Conservation (phyloP, 1,140 invertebrate genomes). For the Pseudachorutes palmiensis region DNA sequence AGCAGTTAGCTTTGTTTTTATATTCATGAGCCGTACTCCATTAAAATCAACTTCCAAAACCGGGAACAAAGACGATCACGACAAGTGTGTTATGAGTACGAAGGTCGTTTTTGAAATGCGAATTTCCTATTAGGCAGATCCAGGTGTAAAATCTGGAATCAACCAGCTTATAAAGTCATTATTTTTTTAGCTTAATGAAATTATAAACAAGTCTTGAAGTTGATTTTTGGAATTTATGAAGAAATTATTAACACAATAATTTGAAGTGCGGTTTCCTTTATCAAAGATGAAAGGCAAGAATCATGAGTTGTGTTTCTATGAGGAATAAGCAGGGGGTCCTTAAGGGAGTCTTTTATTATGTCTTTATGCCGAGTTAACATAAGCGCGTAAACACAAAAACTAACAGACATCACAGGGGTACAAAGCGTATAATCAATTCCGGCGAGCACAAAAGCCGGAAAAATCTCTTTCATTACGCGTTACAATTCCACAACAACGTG, state of each 20-base stretch:
- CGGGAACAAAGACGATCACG: too few species aligned
- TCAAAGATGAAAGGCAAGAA: neutral
- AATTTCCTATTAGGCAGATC: neutral
- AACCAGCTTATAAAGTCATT: neutral
- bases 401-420: neutral
- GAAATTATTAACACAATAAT: constrained; percentile 4
- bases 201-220: neutral
- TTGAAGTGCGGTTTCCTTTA: neutral
- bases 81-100: neutral
- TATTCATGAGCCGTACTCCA: too few species aligned
- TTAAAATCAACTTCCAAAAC: too few species aligned
- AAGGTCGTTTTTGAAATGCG: neutral
- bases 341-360: neutral
- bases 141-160: neutral
- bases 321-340: neutral
- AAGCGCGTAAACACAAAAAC: neutral
- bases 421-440: neutral
- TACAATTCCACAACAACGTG: neutral
- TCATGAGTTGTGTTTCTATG: neutral
- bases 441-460: too few species aligned
- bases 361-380: neutral
- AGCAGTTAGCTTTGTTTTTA: too few species aligned
- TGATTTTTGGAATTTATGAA: neutral
- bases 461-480: neutral
- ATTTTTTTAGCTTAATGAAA: neutral